Base-by-base conservation (phyloP, 2,888 invertebrate genomes). In the Coelinius sp. region DNA sequence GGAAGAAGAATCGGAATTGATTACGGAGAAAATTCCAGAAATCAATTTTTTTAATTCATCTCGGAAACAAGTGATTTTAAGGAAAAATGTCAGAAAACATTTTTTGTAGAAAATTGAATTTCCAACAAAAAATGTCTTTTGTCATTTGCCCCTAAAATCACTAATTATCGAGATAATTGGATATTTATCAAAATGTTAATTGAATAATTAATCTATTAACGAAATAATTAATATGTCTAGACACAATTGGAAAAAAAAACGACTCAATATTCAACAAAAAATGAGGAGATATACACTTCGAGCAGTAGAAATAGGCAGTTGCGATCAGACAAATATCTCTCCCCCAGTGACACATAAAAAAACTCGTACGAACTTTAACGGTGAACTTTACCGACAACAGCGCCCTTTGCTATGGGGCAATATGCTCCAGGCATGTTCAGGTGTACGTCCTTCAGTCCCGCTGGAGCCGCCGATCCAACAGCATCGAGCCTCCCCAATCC, bases 311-410 rank as follows among this genome's bases (percentile, higher is more conserved):
- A 59, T 31, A 59, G 31, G 20, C 31, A 31, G 59, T 10, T 59
- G 20, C 14, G 59, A 59, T 59, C 59, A 59, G 59, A 14, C 31
- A 17, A 35, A 59, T 35, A 14, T 35, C 17, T 35, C 31, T 35
- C 10, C 31, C 59, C 10, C 8, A 31, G 1, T 20, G 2, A 1
- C 6, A 5, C 1, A 20, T 8, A 49, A 8, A 49, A 49, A 49
- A 49, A 49, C 20, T 20, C 20, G 17, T 14, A 20, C 20, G 20
- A 49, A 49, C 20, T 49, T 49, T 20, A 59, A 59, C 59, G 59
- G 1, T 59, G 59, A 59, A 59, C 17, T 59, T 59, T 31, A 35
- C 59, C 59, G 59, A 59, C 59, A 35, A 59, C 59, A 59, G 59
- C 59, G 59, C 59, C 59, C 59, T 59, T 59, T 59, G 17, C 17